Percentiles rank a stretch among this genome's conserved stretches.
These are phyloP conservation scores for Tanypteryx hageni DNA, from an alignment of 2,888 invertebrate species.

Conservation along the genomic window DNA sequence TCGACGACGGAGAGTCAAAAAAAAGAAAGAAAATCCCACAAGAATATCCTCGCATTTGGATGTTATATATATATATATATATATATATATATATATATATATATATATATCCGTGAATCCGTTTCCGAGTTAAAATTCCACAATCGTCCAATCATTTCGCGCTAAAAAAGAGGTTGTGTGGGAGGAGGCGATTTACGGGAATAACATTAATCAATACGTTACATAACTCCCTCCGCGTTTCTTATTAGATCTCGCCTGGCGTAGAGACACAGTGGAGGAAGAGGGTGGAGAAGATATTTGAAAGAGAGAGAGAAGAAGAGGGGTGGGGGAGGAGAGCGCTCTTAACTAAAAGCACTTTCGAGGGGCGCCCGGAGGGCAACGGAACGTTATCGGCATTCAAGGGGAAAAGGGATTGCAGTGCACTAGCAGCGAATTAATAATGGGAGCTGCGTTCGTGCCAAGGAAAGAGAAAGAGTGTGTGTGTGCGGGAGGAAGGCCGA, in stretches of 20 bases:
- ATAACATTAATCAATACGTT: constrained; percentile 50
- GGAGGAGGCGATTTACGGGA: background rate
- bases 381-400: constrained; percentile 43
- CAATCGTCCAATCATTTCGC: constrained; percentile 62
- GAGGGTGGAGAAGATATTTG: background rate
- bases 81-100: background rate
- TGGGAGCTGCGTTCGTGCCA: constrained; percentile 51
- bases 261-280: background rate
- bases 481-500: background rate
- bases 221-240: constrained; percentile 12
- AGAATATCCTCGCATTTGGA: background rate
- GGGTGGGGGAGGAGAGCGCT: background rate
- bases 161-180: background rate
- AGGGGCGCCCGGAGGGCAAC: constrained; percentile 8
- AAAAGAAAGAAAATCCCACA: background rate
- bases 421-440: constrained; percentile 60
- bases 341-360: constrained; percentile 53
- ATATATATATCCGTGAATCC: constrained; percentile 37
- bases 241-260: background rate
- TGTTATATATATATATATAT: background rate
- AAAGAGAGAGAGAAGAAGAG: background rate
- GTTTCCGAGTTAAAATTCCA: constrained; percentile 40
- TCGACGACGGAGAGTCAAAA: background rate
- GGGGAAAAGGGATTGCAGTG: constrained; percentile 55
- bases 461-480: background rate